Percentiles rank a stretch among this genome's conserved stretches.
Conservation (phyloP, 2,113 vertebrate species). For the Phylloscopus trochilus region DNA sequence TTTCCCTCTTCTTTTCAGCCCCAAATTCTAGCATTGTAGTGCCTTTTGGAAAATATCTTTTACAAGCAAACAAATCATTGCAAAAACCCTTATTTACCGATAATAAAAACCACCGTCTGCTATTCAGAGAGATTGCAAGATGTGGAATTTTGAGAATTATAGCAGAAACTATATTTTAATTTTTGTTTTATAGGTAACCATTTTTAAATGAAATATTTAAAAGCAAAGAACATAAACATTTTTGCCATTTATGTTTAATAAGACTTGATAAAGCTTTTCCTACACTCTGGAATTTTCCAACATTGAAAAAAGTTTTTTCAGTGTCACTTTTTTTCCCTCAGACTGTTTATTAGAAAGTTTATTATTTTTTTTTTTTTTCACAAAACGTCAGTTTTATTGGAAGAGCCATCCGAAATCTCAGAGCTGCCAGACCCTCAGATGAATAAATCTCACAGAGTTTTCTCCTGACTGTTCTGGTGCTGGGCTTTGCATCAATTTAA, state of each 20-base stretch:
- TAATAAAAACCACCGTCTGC: neutral
- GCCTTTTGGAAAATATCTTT: neutral
- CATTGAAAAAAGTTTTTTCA: neutral
- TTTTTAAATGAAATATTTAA: neutral
- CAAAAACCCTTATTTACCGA: neutral
- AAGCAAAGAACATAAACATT: neutral
- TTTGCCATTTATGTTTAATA: neutral
- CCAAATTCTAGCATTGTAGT: neutral
- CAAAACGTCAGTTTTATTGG: neutral
- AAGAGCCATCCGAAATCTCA: neutral
- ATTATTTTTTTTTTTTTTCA: neutral
- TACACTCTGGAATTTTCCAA: neutral
- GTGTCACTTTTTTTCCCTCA: neutral
- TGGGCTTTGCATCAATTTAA: neutral
- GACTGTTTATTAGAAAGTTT: neutral
- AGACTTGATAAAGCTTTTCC: neutral
- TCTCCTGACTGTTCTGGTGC: neutral
- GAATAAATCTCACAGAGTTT: neutral
- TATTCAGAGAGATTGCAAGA: neutral
- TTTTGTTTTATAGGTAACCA: neutral
- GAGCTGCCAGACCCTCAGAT: neutral
- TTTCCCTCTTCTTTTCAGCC: neutral
- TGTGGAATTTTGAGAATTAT: neutral
- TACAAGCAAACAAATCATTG: neutral
- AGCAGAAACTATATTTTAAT: neutral